Evolutionary conservation across 2,797 vertebrate genomes (phyloP).

Genomic region (Cichlasoma orientale): DNA sequence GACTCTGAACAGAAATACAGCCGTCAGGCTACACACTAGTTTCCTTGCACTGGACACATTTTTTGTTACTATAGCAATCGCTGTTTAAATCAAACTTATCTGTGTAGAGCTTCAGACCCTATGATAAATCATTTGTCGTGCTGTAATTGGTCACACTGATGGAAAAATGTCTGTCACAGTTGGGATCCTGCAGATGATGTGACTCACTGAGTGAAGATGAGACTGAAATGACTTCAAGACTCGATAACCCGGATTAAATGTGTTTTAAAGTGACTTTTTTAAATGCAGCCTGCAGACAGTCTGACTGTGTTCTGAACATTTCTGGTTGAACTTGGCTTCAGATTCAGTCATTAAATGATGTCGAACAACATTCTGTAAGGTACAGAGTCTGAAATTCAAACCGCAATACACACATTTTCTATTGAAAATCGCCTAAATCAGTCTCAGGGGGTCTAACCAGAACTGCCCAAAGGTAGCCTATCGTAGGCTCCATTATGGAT

Average conservation of each 20-base stretch:
- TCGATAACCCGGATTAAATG: not conserved
- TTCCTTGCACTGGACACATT: not conserved
- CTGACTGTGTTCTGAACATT: not conserved
- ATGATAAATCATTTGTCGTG: not conserved
- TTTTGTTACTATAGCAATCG: not conserved
- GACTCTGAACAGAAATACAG: not conserved
- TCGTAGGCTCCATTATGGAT: too few relatives aligned
- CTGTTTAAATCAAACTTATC: not conserved
- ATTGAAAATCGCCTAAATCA: not conserved
- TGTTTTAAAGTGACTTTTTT: not conserved
- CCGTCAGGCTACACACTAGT: not conserved
- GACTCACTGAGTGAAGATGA: not conserved
- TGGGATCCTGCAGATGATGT: not conserved
- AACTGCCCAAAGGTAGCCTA: not conserved
- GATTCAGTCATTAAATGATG: not conserved
- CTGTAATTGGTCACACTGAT: not conserved
- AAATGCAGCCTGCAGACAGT: not conserved
- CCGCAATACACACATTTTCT: not conserved
- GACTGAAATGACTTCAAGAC: not conserved
- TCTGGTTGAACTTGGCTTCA: not conserved
- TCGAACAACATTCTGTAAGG: not conserved
- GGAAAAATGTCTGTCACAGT: not conserved
- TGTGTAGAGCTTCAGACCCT: not conserved
- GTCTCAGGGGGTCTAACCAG: not conserved
- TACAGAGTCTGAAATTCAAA: not conserved